Conservation (phyloP, 2,888 invertebrate species). For the Lobophora halterata region DNA sequence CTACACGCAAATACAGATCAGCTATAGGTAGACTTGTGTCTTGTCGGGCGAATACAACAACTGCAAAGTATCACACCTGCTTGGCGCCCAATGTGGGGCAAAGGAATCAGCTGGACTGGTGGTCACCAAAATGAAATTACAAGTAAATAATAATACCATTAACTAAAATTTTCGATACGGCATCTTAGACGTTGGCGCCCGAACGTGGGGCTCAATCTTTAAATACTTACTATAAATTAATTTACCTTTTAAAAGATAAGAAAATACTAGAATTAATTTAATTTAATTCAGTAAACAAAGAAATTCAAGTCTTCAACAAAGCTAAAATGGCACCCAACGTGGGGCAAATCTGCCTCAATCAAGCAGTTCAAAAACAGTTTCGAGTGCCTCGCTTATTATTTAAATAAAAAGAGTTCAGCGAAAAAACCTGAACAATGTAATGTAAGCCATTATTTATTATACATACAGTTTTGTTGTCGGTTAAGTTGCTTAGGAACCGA, state of each 20-base stretch:
- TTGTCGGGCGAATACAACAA: too few species aligned
- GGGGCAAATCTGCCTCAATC: slow-evolving; percentile 20
- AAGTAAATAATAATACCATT: too few species aligned
- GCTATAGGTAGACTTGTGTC: background rate
- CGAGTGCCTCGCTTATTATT: slow-evolving; percentile 29
- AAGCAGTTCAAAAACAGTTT: slow-evolving; percentile 17
- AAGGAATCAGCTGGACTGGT: too few species aligned
- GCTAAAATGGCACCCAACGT: slow-evolving; percentile 33
- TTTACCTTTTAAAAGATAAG: too few species aligned
- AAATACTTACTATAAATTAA: too few species aligned
- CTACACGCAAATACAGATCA: slow-evolving; percentile 2
- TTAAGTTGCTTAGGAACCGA: slow-evolving; percentile 39
- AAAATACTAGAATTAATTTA: background rate
- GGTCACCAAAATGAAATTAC: too few species aligned
- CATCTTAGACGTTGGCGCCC: too few species aligned
- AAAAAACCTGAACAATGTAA: slow-evolving; percentile 37
- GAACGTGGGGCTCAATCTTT: too few species aligned
- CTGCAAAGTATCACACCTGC: too few species aligned
- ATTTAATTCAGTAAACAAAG: background rate
- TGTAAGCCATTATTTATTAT: slow-evolving; percentile 22
- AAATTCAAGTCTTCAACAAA: background rate
- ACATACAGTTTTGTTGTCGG: slow-evolving; percentile 40
- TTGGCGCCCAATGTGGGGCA: too few species aligned
- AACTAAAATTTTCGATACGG: too few species aligned
- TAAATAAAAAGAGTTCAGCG: slow-evolving; percentile 31